phyloP scores from a whole-genome alignment of 2,888 invertebrate species.

The Erannis defoliaria region DNA sequence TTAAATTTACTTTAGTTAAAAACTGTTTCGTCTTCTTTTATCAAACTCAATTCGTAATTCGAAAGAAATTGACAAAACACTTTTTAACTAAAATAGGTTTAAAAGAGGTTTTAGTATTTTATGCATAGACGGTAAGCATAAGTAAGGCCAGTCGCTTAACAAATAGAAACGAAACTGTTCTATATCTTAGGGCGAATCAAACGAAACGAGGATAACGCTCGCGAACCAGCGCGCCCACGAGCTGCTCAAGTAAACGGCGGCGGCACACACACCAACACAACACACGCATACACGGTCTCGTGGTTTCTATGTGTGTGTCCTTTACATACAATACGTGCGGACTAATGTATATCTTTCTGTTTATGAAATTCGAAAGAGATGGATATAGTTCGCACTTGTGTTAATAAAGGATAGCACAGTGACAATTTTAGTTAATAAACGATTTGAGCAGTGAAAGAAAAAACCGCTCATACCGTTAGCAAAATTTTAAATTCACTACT shows the following conservation, averaged over 20 bases:
- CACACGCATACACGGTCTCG: conserved; percentile 73
- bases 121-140: too few relatives aligned
- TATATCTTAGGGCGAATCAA: conserved; percentile 91
- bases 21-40: too few relatives aligned
- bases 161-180: conserved; percentile 71
- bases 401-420: conserved; percentile 44
- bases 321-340: conserved; percentile 34
- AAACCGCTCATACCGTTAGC: conserved; percentile 9
- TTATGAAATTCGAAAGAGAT: not conserved
- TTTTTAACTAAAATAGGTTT: too few relatives aligned
- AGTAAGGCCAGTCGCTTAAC: conserved; percentile 45
- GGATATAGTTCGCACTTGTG: conserved; percentile 21
- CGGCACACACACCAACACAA: conserved; percentile 63
- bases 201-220: conserved; percentile 98
- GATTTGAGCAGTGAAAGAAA: conserved; percentile 18
- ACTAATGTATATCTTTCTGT: conserved; percentile 13
- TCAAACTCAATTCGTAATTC: too few relatives aligned
- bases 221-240: conserved; percentile 99
- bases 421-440: conserved; percentile 27
- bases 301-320: conserved; percentile 56
- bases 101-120: too few relatives aligned
- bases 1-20: too few relatives aligned
- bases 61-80: too few relatives aligned
- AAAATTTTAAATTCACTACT: conserved; percentile 11
- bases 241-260: conserved; percentile 93